phyloP scores from a whole-genome alignment of 2,797 vertebrate genomes.

The Steatocranus sp. region DNA sequence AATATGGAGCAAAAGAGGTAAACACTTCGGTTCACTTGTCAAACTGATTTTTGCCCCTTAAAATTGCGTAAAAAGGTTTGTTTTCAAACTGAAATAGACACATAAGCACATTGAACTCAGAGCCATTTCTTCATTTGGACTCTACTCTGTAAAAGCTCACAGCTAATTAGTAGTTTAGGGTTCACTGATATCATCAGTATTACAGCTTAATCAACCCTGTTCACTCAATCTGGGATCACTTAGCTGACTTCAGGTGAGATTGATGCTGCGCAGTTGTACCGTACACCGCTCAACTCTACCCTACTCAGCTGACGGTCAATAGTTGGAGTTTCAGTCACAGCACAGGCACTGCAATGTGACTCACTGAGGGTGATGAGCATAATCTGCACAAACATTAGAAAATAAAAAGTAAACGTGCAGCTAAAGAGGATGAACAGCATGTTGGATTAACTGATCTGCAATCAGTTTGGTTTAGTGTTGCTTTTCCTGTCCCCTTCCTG shows the following conservation, averaged over 20 bases:
- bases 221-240: background rate
- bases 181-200: background rate
- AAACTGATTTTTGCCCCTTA: background rate
- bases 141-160: background rate
- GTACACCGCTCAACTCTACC: background rate
- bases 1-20: background rate
- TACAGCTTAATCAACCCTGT: background rate
- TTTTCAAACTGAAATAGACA: background rate
- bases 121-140: background rate
- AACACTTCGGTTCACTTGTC: background rate
- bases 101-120: background rate
- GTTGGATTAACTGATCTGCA: background rate
- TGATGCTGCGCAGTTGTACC: background rate
- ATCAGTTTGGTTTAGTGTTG: background rate
- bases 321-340: background rate
- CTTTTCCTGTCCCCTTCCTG: background rate
- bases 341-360: conserved; percentile 18
- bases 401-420: background rate
- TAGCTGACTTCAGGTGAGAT: background rate
- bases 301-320: background rate
- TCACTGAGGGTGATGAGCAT: background rate
- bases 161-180: background rate
- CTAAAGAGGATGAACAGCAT: background rate
- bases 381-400: background rate
- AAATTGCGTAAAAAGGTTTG: background rate